Percentiles rank a stretch among this genome's conserved stretches.
Conservation (phyloP, 92 coral and sea anemone species). For the Epizoanthus illoricatus region DNA sequence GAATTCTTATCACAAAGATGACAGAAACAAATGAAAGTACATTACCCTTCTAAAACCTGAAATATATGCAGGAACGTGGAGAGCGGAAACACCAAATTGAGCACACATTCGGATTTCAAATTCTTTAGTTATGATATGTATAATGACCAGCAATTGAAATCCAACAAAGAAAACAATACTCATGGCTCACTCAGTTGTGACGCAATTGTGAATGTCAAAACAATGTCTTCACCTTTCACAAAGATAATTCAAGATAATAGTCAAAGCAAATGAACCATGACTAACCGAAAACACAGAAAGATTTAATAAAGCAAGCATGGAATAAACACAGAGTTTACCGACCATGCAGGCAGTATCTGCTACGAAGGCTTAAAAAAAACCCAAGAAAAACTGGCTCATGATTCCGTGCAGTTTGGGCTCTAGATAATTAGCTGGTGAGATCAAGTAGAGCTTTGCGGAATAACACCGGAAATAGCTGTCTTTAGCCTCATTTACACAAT, state of each 20-base stretch:
- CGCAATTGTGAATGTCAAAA: conserved; percentile 1
- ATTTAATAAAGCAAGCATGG: too few species aligned
- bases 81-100: neutral
- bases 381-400: too few species aligned
- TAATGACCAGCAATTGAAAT: neutral
- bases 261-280: neutral
- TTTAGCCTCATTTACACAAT: neutral
- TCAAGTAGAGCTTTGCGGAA: neutral
- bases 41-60: neutral
- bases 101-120: neutral
- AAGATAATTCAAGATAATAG: neutral
- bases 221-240: neutral
- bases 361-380: too few species aligned
- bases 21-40: neutral
- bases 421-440: neutral
- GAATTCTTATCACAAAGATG: neutral
- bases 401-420: too few species aligned
- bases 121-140: neutral
- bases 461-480: conserved; percentile 9
- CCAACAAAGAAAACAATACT: neutral
- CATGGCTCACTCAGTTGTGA: neutral
- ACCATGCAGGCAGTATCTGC: too few species aligned
- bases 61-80: conserved; percentile 18
- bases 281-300: too few species aligned
- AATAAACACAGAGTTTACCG: too few species aligned